Evolutionary conservation across 2,888 invertebrate species (phyloP), one percentile per base, ranked within the genome.

Genomic region (Acanthosepion esculentum): DNA sequence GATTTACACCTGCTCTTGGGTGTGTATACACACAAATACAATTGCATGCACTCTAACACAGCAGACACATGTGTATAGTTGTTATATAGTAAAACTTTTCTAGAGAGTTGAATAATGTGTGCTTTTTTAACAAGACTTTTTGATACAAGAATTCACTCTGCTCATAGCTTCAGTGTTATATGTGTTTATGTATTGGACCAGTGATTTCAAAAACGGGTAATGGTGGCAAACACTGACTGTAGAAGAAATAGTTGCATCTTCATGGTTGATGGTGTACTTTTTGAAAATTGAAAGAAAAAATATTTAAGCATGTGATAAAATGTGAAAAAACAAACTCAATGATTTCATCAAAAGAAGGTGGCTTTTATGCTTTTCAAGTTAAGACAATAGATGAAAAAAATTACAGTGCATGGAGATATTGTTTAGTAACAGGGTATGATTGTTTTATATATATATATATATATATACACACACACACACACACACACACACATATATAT

Each of bases 401-500:
- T 78, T 78, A 78, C 78, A 78, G 78, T 78, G 78, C 78, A 78
- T 78, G 78, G n/a, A 78, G 78, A 78, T 78, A 78, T n/a, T 78
- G 78, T 78, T 78, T 78, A 78, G 78, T 33, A n/a, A 78, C 78
- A 78, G 78, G n/a, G 78, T 78, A 78, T 78, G 78, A 78, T 78
- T 78, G 78, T 78, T 78, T 33, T 78, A n/a, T 78, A 78, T 78
- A 78, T 78, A 78, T 48, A 48, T 92, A 91, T 91, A 92, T 92
- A 29, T 92, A 48, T 92, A 92, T 92, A 92, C 26, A 23, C n/a
- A n/a, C n/a, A n/a, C n/a, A n/a, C n/a, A n/a, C n/a, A n/a, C n/a
- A n/a, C 26, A 23, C 26, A 12, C 26, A 23, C 0, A 23, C n/a
- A 23, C n/a, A 23, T 29, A 41, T 2, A 41, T 2, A 41, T 2